These are phyloP conservation scores for Exaiptasia diaphana DNA, from an alignment of 64 coral and sea anemone genomes.

Conservation along the genomic window DNA sequence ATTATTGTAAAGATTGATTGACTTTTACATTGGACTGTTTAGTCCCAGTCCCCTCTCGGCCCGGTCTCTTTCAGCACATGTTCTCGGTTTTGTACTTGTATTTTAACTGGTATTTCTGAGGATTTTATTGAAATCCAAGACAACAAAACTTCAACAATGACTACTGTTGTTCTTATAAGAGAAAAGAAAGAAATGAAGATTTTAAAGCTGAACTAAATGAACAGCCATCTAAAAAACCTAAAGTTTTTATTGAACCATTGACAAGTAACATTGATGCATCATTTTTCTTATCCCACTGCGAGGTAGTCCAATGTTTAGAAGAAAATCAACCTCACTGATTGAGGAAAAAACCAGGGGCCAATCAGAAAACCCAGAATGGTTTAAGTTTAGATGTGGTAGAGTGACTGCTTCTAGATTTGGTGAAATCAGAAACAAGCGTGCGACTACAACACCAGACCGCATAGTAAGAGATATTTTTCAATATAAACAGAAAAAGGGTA, in stretches of 20 bases:
- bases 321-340: no score
- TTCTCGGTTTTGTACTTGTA: no score
- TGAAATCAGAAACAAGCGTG: conserved; percentile 38
- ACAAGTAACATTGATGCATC: background rate
- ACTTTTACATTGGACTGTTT: no score
- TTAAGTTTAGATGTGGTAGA: conserved; percentile 41
- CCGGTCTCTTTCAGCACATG: no score
- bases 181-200: background rate
- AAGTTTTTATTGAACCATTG: background rate
- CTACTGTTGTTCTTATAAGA: no score
- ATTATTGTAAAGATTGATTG: no score
- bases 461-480: conserved; percentile 51
- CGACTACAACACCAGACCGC: conserved; percentile 44
- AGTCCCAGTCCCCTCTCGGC: no score
- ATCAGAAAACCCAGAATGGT: conserved; percentile 41
- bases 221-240: background rate
- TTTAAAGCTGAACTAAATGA: background rate
- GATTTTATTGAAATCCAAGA: no score
- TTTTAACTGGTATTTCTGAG: no score
- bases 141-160: no score
- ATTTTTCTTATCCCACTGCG: background rate
- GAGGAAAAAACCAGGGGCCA: conserved; percentile 37
- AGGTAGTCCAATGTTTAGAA: background rate
- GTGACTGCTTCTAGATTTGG: conserved; percentile 57
- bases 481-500: background rate